These are phyloP conservation scores for Danio jaintianensis DNA, from an alignment of 2,797 vertebrate species.

Conservation along the genomic window DNA sequence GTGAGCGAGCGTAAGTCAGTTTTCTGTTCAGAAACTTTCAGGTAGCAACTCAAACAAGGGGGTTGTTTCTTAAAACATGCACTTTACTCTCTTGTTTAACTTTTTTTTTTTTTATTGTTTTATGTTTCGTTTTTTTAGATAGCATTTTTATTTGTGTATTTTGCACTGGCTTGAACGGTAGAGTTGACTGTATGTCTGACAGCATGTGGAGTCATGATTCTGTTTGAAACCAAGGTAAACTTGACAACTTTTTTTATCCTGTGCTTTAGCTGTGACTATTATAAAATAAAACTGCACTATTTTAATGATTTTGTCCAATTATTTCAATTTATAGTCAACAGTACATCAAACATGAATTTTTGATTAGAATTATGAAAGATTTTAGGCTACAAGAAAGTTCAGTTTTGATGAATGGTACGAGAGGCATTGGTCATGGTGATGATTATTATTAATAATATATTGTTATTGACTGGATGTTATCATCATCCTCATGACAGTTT, in stretches of 20 bases:
- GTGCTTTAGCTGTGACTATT: constrained; percentile 67
- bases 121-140: constrained; percentile 60
- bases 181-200: constrained; percentile 49
- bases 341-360: neutral
- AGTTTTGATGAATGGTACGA: too few species aligned
- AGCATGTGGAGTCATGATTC: constrained; percentile 61
- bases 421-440: neutral
- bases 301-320: constrained; percentile 12
- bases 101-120: constrained; percentile 58
- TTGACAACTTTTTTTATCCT: constrained; percentile 68
- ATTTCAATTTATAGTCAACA: too few species aligned
- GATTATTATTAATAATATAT: neutral
- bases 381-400: neutral
- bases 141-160: constrained; percentile 59
- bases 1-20: constrained; percentile 55
- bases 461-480: neutral
- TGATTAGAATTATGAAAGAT: neutral
- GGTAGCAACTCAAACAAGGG: constrained; percentile 48
- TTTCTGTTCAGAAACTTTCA: constrained; percentile 42
- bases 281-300: constrained; percentile 63
- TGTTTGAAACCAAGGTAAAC: constrained; percentile 74
- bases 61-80: constrained; percentile 73
- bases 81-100: constrained; percentile 73
- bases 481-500: neutral
- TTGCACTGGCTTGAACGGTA: constrained; percentile 76